Percentiles rank a stretch among this genome's conserved stretches.
These are phyloP conservation scores for Danio tinwini DNA, from an alignment of 2,797 vertebrate species.

Conservation along the genomic window DNA sequence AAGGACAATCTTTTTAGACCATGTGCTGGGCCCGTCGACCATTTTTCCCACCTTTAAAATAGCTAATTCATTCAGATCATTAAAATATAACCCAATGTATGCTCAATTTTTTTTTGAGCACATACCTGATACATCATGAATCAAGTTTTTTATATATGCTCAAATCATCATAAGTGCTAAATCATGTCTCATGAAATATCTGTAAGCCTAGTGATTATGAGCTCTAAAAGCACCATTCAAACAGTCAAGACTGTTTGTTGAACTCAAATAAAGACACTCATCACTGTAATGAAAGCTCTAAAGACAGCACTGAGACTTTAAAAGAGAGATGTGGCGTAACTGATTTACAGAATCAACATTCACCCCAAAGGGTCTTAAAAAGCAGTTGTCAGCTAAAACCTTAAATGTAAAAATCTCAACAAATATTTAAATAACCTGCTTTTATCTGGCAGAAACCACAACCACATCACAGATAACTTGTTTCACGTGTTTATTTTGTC, in stretches of 20 bases:
- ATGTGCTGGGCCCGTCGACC: too few species aligned
- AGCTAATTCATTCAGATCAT: too few species aligned
- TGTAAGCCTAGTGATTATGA: neutral
- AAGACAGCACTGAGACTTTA: neutral
- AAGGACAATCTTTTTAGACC: too few species aligned
- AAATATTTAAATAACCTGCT: neutral
- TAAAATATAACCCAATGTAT: too few species aligned
- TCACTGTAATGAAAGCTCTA: neutral
- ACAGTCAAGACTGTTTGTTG: neutral
- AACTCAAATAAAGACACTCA: neutral
- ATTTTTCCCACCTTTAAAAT: too few species aligned
- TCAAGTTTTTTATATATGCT: neutral
- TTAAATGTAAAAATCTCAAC: neutral
- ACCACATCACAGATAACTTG: neutral
- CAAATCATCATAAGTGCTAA: neutral
- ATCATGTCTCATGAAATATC: conserved; percentile 1
- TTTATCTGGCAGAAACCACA: neutral
- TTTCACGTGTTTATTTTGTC: too few species aligned
- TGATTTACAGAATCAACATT: conserved; percentile 1
- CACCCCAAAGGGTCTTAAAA: neutral
- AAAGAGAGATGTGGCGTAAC: neutral
- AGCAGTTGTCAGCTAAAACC: neutral
- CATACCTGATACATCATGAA: neutral
- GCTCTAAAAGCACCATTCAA: conserved; percentile 8
- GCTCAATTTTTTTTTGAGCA: neutral